Evolutionary conservation across 2,797 vertebrate genomes (phyloP).

Genomic region (Xenops minutus): DNA sequence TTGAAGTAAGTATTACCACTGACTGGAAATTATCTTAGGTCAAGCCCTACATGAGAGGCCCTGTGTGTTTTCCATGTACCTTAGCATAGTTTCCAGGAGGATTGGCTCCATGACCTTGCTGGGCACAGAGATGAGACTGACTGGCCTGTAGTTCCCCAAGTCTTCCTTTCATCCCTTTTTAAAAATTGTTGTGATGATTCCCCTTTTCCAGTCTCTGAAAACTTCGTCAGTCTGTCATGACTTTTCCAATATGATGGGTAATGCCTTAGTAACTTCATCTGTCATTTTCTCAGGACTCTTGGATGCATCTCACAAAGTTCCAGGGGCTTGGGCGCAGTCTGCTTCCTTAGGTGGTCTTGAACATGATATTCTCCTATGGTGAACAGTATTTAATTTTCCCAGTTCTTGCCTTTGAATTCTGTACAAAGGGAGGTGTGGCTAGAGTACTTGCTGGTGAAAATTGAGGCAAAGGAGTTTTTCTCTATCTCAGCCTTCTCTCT

Average conservation of each 20-base stretch:
- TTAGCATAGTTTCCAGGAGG: neutral
- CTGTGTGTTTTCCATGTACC: neutral
- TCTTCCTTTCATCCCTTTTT: neutral
- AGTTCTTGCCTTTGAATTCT: neutral
- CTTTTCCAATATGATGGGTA: neutral
- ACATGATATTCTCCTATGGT: neutral
- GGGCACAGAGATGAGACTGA: neutral
- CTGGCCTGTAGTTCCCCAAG: neutral
- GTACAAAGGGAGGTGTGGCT: neutral
- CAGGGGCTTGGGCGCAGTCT: neutral
- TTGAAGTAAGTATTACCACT: neutral
- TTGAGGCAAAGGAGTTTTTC: neutral
- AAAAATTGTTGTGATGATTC: neutral
- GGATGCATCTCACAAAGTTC: neutral
- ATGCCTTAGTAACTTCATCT: neutral
- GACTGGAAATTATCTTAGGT: neutral
- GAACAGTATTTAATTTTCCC: neutral
- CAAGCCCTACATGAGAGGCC: neutral
- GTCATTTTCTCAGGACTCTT: neutral
- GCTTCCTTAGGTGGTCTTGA: neutral
- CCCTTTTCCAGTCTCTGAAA: neutral
- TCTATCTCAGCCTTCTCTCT: neutral
- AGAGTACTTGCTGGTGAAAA: neutral
- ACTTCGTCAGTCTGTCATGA: neutral
- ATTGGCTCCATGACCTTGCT: neutral